These are phyloP conservation scores for Darevskia mixta DNA, from an alignment of 2,797 vertebrate species.

Conservation along the genomic window DNA sequence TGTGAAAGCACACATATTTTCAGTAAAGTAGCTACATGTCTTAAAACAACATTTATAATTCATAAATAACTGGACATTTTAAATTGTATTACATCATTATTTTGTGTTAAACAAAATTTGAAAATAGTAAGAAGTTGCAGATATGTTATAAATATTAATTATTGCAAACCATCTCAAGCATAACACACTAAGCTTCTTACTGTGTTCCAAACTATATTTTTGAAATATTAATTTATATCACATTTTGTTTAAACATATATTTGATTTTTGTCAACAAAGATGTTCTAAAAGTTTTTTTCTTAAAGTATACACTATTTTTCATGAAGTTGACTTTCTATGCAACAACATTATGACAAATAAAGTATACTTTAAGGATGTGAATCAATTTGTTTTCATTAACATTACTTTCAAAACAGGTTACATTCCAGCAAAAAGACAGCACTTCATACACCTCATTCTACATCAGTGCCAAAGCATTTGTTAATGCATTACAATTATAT, in stretches of 20 bases:
- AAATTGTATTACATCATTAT: not conserved
- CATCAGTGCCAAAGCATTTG: not conserved
- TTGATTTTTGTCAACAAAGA: fast-evolving
- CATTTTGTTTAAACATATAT: not conserved
- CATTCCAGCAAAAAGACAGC: not conserved
- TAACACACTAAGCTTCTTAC: not conserved
- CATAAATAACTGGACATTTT: constrained; percentile 28
- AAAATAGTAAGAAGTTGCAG: not conserved
- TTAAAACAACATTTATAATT: constrained; percentile 31
- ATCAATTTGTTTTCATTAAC: not conserved
- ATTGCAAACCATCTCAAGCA: no score
- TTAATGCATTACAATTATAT: not conserved
- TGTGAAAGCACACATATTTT: constrained; percentile 31
- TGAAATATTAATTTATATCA: not conserved
- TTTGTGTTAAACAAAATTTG: constrained; percentile 3
- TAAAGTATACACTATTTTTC: not conserved
- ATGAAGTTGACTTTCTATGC: fast-evolving
- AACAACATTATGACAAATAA: not conserved
- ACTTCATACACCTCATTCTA: not conserved
- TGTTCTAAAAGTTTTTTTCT: not conserved
- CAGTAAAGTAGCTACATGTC: not conserved
- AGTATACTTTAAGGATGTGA: not conserved
- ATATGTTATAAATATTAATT: not conserved
- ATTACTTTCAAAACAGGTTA: not conserved
- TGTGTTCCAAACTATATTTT: not conserved